Base-by-base conservation (phyloP, 2,888 invertebrate species). In the Imbricaverruca yamaguchii region DNA sequence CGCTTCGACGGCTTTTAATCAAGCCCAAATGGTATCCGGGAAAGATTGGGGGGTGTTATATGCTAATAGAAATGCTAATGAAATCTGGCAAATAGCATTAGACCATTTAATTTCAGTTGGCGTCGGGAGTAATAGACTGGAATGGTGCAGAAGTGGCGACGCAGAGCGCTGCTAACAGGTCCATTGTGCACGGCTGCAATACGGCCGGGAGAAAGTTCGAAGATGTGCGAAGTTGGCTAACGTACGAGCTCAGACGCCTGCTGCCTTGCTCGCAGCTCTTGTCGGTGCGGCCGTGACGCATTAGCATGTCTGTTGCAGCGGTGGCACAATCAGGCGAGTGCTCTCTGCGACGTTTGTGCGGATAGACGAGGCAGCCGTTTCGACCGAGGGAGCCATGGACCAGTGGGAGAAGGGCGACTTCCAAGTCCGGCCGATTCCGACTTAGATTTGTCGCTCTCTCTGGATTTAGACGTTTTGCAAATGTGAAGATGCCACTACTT, bases 61-160 rank as follows among this genome's bases (percentile, higher is more conserved):
- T 81, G 78, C 84, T 84, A 84, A 85, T 85, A 85, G 85, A 85
- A 85, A 85, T 85, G 85, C 85, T 85, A 85, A 85, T 85, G 85
- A 84, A 84, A 85, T 85, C 84, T 85, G 83, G 83, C 84, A 85
- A 85, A 85, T 85, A 74, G 74, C 74, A 74, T 74, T 74, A 74
- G 74, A 74, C 74, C 74, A 74, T 74, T 74, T 74, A 74, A 74
- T 74, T 74, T 74, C 74, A 74, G 74, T 74, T 74, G 74, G 74
- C 74, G 74, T 21, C 74, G 13, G 55, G 55, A 74, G 74, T 74
- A 74, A 74, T 74, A 74, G 74, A 74, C 18, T 55, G 74, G 55
- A 74, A 74, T 74, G 55, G 21, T 18, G 53, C 74, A 12, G 55
- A 23, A 21, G 74, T 21, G 74, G 55, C 18, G 74, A 15, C 69